A percentile compares a stretch with the other conserved stretches of the same genome.
phyloP scores from a whole-genome alignment of 2,888 invertebrate species.

The Cerastis leucographa region DNA sequence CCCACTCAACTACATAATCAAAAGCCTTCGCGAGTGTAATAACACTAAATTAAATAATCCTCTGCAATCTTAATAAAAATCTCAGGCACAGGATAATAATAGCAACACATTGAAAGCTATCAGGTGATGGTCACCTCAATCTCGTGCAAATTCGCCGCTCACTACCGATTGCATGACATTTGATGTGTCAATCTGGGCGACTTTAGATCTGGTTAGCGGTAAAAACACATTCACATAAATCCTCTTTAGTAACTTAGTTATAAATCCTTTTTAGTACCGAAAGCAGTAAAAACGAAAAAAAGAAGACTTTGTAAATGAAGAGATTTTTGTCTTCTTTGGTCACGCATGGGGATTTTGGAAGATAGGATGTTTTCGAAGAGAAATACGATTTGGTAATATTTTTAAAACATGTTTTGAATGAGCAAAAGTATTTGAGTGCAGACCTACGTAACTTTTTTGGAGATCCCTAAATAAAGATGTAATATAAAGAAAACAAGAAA shows the following conservation, averaged over 20 bases:
- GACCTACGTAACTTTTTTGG: not conserved
- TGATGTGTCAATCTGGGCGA: slow-evolving; percentile 44
- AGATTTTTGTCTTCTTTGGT: not conserved
- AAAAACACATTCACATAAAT: slow-evolving; percentile 18
- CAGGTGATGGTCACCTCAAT: slow-evolving; percentile 57
- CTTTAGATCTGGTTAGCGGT: slow-evolving; percentile 19
- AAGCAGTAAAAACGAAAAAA: not conserved
- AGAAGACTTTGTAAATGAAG: not conserved
- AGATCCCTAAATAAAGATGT: not conserved
- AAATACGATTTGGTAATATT: not conserved
- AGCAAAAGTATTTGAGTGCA: not conserved
- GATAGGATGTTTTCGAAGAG: not conserved
- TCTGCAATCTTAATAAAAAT: slow-evolving; percentile 38
- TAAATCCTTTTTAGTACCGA: slow-evolving; percentile 20
- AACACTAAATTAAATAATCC: slow-evolving; percentile 25
- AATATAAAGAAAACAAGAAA: not conserved
- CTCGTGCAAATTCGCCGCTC: slow-evolving; percentile 50
- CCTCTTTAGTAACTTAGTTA: not conserved
- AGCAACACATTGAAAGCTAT: slow-evolving; percentile 49
- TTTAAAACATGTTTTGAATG: not conserved
- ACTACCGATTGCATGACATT: slow-evolving; percentile 60
- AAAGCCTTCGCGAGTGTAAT: not conserved
- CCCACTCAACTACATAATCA: not conserved
- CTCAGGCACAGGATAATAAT: slow-evolving; percentile 18
- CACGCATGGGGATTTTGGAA: not conserved